Evolutionary conservation across 2,113 vertebrate genomes (phyloP), one percentile per base, ranked within the genome.

Genomic region (Ranitomeya imitator): DNA sequence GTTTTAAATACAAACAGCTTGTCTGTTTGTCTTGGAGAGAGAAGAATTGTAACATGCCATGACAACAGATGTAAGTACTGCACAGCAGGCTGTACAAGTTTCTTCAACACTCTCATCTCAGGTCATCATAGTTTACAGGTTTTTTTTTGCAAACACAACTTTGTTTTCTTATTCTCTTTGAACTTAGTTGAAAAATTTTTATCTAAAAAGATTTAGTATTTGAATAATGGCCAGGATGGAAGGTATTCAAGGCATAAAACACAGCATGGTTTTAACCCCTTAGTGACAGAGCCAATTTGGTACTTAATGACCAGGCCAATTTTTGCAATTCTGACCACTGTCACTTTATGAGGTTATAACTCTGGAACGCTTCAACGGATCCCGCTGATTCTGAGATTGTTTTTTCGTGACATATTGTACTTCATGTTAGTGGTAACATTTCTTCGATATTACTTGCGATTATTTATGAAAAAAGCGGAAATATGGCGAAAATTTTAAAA

Each of bases 11-110:
- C 52, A 81, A 80, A 87, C 86, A 87, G 86, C 86, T 87, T 87
- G 86, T 81, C 86, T 87, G 61, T 87, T 87, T 87, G 78, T 81
- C 78, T 81, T 80, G 86, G 77, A 74, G 78, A 87, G 51, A 60
- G 57, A 87, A 81, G 69, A 87, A 55, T 69, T 26, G 37, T 31
- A 80, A 59, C 23, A 69, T 31, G n/a, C 86, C 31, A 65, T 60
- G 54, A 80, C 26, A 73, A 57, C 78, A 87, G 54, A 87, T 87
- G 78, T 69, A 87, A 82, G 54, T 87, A 87, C 77, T 81, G 18
- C 60, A 87, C 86, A 87, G 61, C 65, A 21, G 85, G 61, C 57
- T 80, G n/a, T 63, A 21, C 16, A 12, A 52, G 74, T 52, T 79
- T 69, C 23, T 37, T 77, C 67, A 86, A 51, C 4, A 65, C 61